Base-by-base conservation (phyloP, 2,888 invertebrate genomes). In the Conistra vaccinii region DNA sequence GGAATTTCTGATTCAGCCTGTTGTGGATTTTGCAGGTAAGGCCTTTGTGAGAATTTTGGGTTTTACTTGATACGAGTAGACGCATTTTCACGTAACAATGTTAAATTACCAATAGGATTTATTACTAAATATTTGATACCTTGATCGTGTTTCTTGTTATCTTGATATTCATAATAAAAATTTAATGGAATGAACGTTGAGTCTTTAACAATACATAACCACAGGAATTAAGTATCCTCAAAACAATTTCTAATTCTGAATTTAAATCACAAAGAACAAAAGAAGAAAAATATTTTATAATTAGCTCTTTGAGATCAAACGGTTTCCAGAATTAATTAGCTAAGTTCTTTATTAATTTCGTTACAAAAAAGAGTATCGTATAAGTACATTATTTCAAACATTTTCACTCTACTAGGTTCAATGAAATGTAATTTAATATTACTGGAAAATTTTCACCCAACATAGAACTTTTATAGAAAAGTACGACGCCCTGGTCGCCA, bases 1-100 rank as follows among this genome's bases (percentile, higher is more conserved):
- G 78, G 70, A 74, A 60, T 68, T 77, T 85, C 81, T 87, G 72
- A 88, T 58, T 74, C 42, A n/a, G 72, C 29, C 26, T n/a, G 7
- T 58, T 55, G 60, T 69, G 75, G 53, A 71, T 80, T 83, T 78
- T 60, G 2, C 68, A 80, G 89, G 89, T 87, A 79, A 84, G 80
- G 17, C 39, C 23, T 75, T 80, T 51, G 29, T 68, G 48, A 61
- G 58, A 70, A 63, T 76, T 85, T 73, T 29, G 7, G 57, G 61
- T 61, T 85, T 85, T 69, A 20, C 3, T 71, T 58, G 58, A 55
- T 82, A n/a, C n/a, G n/a, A n/a, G n/a, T n/a, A 51, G 77, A 42
- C 51, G n/a, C 6, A 23, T 72, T 26, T 45, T 68, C 0, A 26
- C 7, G 51, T 53, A 42, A 48, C 20, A 53, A n/a, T 60, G 61